These are phyloP conservation scores for Tautogolabrus adspersus DNA, from an alignment of 2,113 vertebrate genomes.

Conservation along the genomic window DNA sequence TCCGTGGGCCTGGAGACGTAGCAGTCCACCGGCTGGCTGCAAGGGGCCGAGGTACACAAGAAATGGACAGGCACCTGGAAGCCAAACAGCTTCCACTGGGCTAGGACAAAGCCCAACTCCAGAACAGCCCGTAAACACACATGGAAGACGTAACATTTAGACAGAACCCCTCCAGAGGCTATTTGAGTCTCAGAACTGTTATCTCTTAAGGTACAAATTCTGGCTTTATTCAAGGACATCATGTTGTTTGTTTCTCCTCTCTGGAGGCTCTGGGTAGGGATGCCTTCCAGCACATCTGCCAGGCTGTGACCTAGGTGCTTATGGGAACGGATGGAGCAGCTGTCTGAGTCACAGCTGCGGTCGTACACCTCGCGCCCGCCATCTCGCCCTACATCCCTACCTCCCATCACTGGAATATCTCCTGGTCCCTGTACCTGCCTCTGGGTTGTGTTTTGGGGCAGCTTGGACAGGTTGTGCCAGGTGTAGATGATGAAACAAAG, in stretches of 20 bases:
- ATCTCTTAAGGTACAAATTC: not conserved
- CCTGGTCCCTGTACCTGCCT: not conserved
- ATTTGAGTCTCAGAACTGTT: not conserved
- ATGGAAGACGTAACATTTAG: conserved; percentile 84
- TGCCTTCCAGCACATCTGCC: conserved; percentile 71
- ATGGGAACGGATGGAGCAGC: conserved; percentile 81
- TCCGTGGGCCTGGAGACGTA: conserved; percentile 85
- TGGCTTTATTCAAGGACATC: conserved; percentile 21
- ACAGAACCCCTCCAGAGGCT: conserved; percentile 77
- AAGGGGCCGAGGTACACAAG: conserved; percentile 72
- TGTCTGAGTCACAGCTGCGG: conserved; percentile 79
- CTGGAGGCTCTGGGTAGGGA: conserved; percentile 69
- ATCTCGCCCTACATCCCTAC: not conserved
- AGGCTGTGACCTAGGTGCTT: conserved; percentile 80
- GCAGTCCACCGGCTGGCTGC: conserved; percentile 83
- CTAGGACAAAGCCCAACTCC: conserved; percentile 81
- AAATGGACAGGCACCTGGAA: conserved; percentile 82
- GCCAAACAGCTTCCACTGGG: conserved; percentile 85
- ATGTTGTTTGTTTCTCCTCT: conserved; percentile 59
- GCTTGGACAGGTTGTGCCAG: conserved; percentile 85
- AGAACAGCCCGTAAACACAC: conserved; percentile 80
- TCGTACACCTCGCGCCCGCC: conserved; percentile 43
- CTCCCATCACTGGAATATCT: not conserved
- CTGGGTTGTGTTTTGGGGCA: conserved; percentile 31
- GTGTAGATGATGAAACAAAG: conserved; percentile 86